Conservation (phyloP, 2,797 vertebrate species). For the Acanthiza pusilla region DNA sequence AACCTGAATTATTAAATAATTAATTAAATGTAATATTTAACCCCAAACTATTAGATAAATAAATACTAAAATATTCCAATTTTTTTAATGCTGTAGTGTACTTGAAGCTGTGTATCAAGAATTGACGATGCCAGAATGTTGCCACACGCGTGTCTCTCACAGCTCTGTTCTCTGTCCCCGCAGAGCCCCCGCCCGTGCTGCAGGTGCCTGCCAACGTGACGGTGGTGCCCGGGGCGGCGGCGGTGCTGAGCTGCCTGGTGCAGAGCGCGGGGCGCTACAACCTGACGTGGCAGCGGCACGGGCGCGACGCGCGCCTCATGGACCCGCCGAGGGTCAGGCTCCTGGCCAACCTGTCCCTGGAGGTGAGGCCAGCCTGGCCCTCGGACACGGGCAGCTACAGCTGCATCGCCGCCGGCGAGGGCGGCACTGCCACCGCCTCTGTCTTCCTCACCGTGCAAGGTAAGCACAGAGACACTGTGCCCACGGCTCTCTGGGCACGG, state of each 20-base stretch:
- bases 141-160: neutral
- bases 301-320: conserved; percentile 67
- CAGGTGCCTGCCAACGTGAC: conserved; percentile 81
- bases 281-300: conserved; percentile 86
- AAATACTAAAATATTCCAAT: neutral
- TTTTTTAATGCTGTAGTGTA: fast-evolving
- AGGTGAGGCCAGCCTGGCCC: conserved; percentile 74
- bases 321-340: conserved; percentile 69
- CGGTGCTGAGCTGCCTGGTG: conserved; percentile 83
- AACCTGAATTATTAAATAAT: neutral
- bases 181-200: conserved; percentile 91
- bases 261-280: conserved; percentile 86
- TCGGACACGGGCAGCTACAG: conserved; percentile 83
- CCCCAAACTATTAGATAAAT: neutral
- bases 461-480: neutral
- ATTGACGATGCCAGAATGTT: neutral
- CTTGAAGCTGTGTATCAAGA: neutral
- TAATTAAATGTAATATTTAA: neutral
- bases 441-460: conserved; percentile 90
- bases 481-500: fast-evolving
- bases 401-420: conserved; percentile 85
- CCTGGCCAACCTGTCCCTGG: conserved; percentile 83
- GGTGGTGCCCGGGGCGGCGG: conserved; percentile 73
- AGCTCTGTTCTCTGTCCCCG: neutral
- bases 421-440: conserved; percentile 74